A percentile compares a stretch with the other conserved stretches of the same genome.
Evolutionary conservation across 2,797 vertebrate species (phyloP).

Genomic region (Limnodromus scolopaceus): DNA sequence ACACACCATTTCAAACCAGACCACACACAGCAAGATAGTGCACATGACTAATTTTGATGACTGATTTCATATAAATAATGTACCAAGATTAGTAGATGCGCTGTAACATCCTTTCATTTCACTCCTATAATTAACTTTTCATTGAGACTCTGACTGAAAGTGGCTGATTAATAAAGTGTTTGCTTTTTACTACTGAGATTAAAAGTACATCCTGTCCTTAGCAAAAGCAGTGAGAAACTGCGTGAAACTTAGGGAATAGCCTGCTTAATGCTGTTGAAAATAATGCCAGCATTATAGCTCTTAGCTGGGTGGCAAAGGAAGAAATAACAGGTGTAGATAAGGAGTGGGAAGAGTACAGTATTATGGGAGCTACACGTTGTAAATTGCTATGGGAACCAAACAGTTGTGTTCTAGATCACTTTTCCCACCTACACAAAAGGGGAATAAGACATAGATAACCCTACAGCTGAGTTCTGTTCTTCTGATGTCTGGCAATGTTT

Average conservation of each 20-base stretch:
- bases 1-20: conserved; percentile 39
- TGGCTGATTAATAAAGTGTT: not conserved
- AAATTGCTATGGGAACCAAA: conserved; percentile 75
- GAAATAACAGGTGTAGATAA: conserved; percentile 68
- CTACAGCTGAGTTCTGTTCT: conserved; percentile 71
- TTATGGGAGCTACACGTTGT: conserved; percentile 17
- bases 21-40: conserved; percentile 74
- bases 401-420: conserved; percentile 65
- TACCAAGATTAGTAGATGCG: conserved; percentile 26
- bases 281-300: not conserved
- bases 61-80: conserved; percentile 67
- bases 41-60: conserved; percentile 72
- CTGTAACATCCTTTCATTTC: not conserved
- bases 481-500: conserved; percentile 74
- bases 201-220: not conserved
- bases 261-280: not conserved
- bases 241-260: not conserved
- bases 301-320: conserved; percentile 32
- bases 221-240: not conserved
- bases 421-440: conserved; percentile 71
- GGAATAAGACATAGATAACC: conserved; percentile 65
- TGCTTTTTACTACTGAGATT: not conserved
- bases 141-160: conserved; percentile 24
- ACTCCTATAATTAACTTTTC: conserved; percentile 48
- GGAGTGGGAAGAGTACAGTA: conserved; percentile 51